Base-by-base conservation (phyloP, 2,888 invertebrate genomes). In the Eledone cirrhosa region DNA sequence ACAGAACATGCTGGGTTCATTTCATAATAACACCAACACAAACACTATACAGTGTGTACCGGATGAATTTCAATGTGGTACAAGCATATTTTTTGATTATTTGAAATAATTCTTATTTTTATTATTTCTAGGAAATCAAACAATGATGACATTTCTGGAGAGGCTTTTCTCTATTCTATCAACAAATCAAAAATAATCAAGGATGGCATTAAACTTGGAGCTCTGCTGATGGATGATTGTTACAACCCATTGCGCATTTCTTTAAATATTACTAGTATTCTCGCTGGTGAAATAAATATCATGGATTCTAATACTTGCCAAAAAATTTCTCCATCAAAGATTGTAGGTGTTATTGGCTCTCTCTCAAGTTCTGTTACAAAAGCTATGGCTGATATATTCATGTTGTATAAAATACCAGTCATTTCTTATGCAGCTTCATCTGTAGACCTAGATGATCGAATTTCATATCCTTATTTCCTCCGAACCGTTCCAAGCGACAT, bases 331-430 rank as follows among this genome's bases (percentile, higher is more conserved):
- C 80, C 83, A 0, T 76, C 80, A n/a, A 84, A 85, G 76, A 82
- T 86, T 33, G 83, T 84, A 2, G 93, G 93, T 1, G 92, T 93
- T 19, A 90, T 93, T 48, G 93, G 92, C 0, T 92, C 92, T 0
- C 92, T 92, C 79, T 92, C 87, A 22, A 88, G 88, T 80, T 87
- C 85, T 3, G 86, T 86, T 2, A 85, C 88, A 1, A 84, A 87
- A 29, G 82, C 85, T 1, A 79, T 87, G 14, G 86, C 87, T 7
- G 76, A 80, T 11, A 79, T 87, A 41, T 84, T 87, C 78, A 83
- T 83, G n/a, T 82, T 82, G 8, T 75, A 86, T 24, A 83, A 84
- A n/a, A 82, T 87, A 48, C 88, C 88, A 0, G 82, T 86, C 19
- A 84, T 89, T 19, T 87, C 88, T 8, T 87, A 86, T 41, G 83